phyloP scores from a whole-genome alignment of 1,140 invertebrate genomes.

The Lethrus apterus region DNA sequence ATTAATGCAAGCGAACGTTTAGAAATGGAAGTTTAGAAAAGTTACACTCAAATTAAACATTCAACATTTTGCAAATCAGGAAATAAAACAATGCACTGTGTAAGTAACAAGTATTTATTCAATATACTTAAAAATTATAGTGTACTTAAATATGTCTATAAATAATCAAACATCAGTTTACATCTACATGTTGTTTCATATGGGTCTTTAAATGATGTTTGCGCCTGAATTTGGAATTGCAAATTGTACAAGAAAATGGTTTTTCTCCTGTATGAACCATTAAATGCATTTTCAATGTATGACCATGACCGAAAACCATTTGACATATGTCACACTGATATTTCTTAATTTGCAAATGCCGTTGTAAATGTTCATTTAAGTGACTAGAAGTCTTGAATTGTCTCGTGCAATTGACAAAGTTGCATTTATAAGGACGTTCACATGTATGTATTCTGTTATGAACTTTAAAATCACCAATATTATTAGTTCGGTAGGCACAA shows the following conservation, averaged over 20 bases:
- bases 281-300: constrained; percentile 15
- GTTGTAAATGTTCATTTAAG: constrained; percentile 15
- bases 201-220: constrained; percentile 17
- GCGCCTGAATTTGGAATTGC: constrained; percentile 14
- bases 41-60: too few species aligned
- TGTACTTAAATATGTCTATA: too few species aligned
- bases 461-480: constrained; percentile 15
- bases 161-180: too few species aligned
- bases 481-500: constrained; percentile 16
- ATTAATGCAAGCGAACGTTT: too few species aligned
- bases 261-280: constrained; percentile 17
- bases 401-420: constrained; percentile 14
- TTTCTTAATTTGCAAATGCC: constrained; percentile 17
- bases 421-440: constrained; percentile 18
- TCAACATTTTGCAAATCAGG: too few species aligned
- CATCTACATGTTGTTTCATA: constrained; percentile 16
- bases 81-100: too few species aligned
- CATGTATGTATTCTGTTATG: constrained; percentile 16
- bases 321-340: constrained; percentile 12
- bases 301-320: constrained; percentile 5
- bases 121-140: too few species aligned
- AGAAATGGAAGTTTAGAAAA: too few species aligned
- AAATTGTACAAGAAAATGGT: constrained; percentile 11
- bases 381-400: constrained; percentile 19
- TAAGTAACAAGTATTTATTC: too few species aligned